Evolutionary conservation across 2,888 invertebrate genomes (phyloP), one percentile per base, ranked within the genome.

Genomic region (Unio delphinus): DNA sequence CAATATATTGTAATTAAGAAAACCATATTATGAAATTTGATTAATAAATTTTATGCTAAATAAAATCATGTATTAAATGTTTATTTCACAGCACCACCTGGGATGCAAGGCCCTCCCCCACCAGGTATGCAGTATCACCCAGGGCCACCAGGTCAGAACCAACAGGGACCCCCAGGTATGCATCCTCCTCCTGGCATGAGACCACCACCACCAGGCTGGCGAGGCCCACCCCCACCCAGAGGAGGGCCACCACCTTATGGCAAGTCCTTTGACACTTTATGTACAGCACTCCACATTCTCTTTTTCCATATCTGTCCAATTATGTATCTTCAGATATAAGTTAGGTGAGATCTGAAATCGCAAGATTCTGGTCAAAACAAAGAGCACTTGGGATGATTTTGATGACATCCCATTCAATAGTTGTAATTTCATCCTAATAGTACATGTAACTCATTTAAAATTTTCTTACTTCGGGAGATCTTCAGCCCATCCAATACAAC

Each of bases 161-260:
- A 63, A 18, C 62, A 54, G 17, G 68, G 68, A 45, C 68, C 66
- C 18, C 65, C 67, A 20, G 59, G 61, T 17, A 71, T 72, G 72
- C 77, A 70, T 7, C 77, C 75, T 11, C 82, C 83, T 11, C 83
- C 83, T 23, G 85, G 85, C 30, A 85, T 85, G 81, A 65, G 81
- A 60, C 83, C 81, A 0, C 82, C 82, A 62, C 82, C 87, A n/a
- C 86, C 84, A 56, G 86, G 86, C 23, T 85, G 86, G 86, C 81
- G 84, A 73, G 86, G 86, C n/a, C 86, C 86, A 28, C 83, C 45
- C 45, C 45, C 84, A 45, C 86, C 84, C 1, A 68, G 74, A 18
- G 75, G 84, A 67, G 82, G 81, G 63, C 80, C 78, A 45, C 71
- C 73, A 26, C 79, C 75, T 56, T 81, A 75, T 75, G 77, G 79